Evolutionary conservation across 92 coral and sea anemone genomes (phyloP), one percentile per base, ranked within the genome.

Genomic region (Chrysogorgia sp.): DNA sequence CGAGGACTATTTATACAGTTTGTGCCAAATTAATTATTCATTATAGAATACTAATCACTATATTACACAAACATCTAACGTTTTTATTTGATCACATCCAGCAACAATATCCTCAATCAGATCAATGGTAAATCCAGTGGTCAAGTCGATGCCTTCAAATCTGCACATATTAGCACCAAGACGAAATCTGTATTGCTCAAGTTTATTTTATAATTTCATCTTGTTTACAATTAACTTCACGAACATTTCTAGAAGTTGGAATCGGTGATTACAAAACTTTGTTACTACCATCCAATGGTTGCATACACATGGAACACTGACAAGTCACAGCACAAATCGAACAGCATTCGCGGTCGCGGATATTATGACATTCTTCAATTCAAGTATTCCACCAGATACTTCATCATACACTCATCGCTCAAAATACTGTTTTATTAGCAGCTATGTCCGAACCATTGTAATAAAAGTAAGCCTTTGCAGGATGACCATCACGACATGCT

Each of bases 401-500:
- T 23, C 40, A 71, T 33, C 61, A 77, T 8, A 63, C 82, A 77
- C 8, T 24, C 41, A 22, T 10, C 29, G 19, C 33, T 15, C 9
- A 32, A 19, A 87, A 77, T 1, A 84, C 86, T 14, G 88, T 83
- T 22, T 41, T 68, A 52, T 86, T 82, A 10, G 77, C 48, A 0
- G 90, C 75, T 6, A 81, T 81, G 24, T 86, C 90, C 10, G 35
- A 40, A 7, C 85, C 85, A 70, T 77, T 83, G 25, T 82, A 87
- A 59, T 70, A 81, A 19, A 86, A 25, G 0, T 26, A 22, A 7
- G 79, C 50, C 30, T 35, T 72, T 50, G 86, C 68, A 21, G 82
- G 74, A 40, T 81, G 63, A 13, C 89, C 86, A 37, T 86, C 84
- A 12, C 90, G 40, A 8, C 90, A 87, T 55, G 81, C 90, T 79